phyloP scores from a whole-genome alignment of 2,113 vertebrate genomes.

The Tupaia chinensis region DNA sequence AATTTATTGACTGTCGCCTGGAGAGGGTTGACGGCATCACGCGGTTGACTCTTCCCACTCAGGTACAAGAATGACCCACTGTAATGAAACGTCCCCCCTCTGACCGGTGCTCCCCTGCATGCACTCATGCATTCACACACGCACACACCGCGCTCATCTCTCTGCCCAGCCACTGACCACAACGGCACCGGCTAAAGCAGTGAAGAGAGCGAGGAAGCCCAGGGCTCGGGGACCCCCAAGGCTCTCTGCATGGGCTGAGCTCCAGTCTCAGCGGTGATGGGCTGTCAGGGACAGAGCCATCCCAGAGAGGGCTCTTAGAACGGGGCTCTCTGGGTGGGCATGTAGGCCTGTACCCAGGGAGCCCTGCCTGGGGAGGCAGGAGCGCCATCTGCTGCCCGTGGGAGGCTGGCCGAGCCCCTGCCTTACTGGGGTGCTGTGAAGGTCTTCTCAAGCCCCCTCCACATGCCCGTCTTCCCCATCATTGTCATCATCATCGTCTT shows the following conservation, averaged over 20 bases:
- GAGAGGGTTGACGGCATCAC: neutral
- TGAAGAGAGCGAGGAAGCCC: neutral
- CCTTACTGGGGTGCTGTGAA: neutral
- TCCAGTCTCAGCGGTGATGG: too few relatives aligned
- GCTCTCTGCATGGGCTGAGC: too few relatives aligned
- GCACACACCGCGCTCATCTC: neutral
- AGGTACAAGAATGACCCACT: neutral
- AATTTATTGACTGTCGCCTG: neutral
- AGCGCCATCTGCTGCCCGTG: too few relatives aligned
- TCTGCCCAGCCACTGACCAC: neutral
- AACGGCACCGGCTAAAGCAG: neutral
- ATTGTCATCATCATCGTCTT: too few relatives aligned
- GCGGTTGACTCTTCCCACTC: neutral
- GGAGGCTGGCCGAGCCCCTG: neutral
- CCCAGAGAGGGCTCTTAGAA: neutral
- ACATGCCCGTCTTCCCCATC: neutral
- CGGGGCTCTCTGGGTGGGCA: neutral
- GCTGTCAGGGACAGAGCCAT: neutral
- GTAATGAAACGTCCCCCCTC: neutral
- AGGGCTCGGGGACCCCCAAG: neutral
- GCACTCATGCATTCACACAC: fast-evolving
- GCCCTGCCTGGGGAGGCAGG: neutral
- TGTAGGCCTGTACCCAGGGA: fast-evolving
- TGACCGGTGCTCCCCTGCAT: too few relatives aligned
- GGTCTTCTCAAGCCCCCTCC: neutral